Evolutionary conservation across 1,140 invertebrate genomes (phyloP).

Genomic region (Ruditapes philippinarum): DNA sequence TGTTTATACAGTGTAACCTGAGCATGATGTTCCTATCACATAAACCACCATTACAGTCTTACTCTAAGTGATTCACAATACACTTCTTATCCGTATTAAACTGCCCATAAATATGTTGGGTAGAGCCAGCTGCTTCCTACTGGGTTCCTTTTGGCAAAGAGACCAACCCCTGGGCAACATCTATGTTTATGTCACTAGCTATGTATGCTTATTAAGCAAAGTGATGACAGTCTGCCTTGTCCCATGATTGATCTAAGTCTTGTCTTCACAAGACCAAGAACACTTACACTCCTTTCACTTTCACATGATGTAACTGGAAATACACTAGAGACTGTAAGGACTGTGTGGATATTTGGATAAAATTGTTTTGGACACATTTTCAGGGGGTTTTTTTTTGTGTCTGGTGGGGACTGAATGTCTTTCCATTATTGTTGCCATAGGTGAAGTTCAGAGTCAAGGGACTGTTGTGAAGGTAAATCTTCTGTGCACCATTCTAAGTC

Average conservation of each 20-base stretch:
- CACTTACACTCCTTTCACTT: neutral
- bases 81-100: too few species aligned
- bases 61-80: too few species aligned
- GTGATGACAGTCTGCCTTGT: neutral
- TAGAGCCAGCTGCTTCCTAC: too few species aligned
- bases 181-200: too few species aligned
- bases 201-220: too few species aligned
- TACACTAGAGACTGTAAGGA: neutral
- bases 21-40: too few species aligned
- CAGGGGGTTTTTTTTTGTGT: neutral
- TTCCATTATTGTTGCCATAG: slow-evolving; percentile 27
- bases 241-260: neutral
- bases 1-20: too few species aligned
- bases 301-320: slow-evolving; percentile 30
- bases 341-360: neutral
- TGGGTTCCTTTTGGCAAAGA: too few species aligned
- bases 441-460: neutral
- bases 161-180: too few species aligned
- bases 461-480: slow-evolving; percentile 18
- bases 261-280: neutral
- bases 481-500: slow-evolving; percentile 22
- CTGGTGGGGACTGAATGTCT: slow-evolving; percentile 14
- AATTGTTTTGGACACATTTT: neutral
- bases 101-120: too few species aligned
- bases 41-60: too few species aligned